Percentiles rank a stretch among this genome's conserved stretches.
phyloP scores from a whole-genome alignment of 2,888 invertebrate genomes.

The Xylocampa areola region DNA sequence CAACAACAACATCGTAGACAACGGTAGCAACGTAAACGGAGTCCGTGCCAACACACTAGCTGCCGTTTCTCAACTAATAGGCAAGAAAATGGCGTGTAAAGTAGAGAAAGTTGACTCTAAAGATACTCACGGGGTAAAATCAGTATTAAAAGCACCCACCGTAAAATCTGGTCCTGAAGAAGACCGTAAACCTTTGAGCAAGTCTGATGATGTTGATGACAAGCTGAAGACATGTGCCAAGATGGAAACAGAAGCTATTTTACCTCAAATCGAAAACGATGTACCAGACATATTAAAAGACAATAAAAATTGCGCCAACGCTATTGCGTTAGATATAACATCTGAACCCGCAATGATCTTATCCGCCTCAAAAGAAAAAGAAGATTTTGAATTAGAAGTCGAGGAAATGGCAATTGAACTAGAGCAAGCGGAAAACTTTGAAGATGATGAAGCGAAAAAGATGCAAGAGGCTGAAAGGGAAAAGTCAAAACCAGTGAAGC shows the following conservation, averaged over 20 bases:
- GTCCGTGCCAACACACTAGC: slow-evolving; percentile 80
- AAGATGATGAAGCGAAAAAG: slow-evolving; percentile 46
- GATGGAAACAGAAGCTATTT: slow-evolving; percentile 44
- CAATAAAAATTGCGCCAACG: slow-evolving; percentile 39
- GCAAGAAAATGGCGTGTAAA: slow-evolving; percentile 83
- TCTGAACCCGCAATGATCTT: slow-evolving; percentile 37
- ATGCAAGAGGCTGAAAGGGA: slow-evolving; percentile 46
- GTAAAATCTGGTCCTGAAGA: slow-evolving; percentile 71
- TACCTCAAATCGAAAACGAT: slow-evolving; percentile 53
- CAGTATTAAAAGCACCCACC: slow-evolving; percentile 82
- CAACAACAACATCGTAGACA: slow-evolving; percentile 86
- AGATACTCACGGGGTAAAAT: slow-evolving; percentile 78
- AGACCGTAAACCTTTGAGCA: slow-evolving; percentile 63
- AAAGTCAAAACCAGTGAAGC: slow-evolving; percentile 27
- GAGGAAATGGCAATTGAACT: slow-evolving; percentile 52
- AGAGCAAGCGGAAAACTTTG: slow-evolving; percentile 41
- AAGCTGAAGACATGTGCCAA: slow-evolving; percentile 53
- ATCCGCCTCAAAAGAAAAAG: slow-evolving; percentile 29
- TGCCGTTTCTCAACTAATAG: slow-evolving; percentile 81
- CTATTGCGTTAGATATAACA: slow-evolving; percentile 28
- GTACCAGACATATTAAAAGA: slow-evolving; percentile 57
- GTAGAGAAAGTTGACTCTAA: slow-evolving; percentile 82
- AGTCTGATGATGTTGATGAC: slow-evolving; percentile 57
- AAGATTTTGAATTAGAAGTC: slow-evolving; percentile 46
- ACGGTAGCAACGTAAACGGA: slow-evolving; percentile 70